Evolutionary conservation across 2,888 invertebrate genomes (phyloP), one percentile per base, ranked within the genome.

Genomic region (Myopa tessellatipennis): DNA sequence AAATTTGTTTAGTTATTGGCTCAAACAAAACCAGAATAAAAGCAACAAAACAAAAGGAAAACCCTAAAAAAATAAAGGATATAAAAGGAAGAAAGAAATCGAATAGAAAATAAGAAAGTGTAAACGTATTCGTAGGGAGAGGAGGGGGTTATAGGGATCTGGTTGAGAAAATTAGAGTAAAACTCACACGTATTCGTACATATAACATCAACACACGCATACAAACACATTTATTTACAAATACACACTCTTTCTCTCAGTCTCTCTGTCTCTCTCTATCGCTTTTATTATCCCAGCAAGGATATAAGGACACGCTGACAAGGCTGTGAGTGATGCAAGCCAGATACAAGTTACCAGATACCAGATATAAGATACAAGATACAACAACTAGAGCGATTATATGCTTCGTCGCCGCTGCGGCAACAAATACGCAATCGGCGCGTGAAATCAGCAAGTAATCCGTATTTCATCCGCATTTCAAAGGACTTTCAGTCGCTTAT

Each of bases 301-400:
- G 79, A 77, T 16, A 26, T 5, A 50, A 55, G 55, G 34, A 52
- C 34, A 10, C 55, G 34, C 16, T 70, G 70, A 70, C 70, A 55
- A 36, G 52, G 55, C 8, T 45, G 72, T 72, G 61, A 26, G 8
- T 36, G 7, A 50, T 58, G 63, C 75, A 26, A 18, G 61, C 69
- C 36, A 45, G 45, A 45, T 45, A 10, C 45, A 45, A 26, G 40
- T 16, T 58, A 18, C 7, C 26, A 26, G 67, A 69, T n/a, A 16
- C 14, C 34, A 67, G n/a, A 38, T 45, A 52, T 36, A 38, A 81
- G 69, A 79, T 74, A 71, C 63, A 40, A 77, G 80, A 79, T 78
- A 78, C 67, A 68, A 52, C 80, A 83, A 81, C 79, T 55, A 45
- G 73, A 76, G 80, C 82, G 84, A 86, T 86, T 85, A 84, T 76